phyloP scores from a whole-genome alignment of 2,888 invertebrate species.

The Octodonta nipae region DNA sequence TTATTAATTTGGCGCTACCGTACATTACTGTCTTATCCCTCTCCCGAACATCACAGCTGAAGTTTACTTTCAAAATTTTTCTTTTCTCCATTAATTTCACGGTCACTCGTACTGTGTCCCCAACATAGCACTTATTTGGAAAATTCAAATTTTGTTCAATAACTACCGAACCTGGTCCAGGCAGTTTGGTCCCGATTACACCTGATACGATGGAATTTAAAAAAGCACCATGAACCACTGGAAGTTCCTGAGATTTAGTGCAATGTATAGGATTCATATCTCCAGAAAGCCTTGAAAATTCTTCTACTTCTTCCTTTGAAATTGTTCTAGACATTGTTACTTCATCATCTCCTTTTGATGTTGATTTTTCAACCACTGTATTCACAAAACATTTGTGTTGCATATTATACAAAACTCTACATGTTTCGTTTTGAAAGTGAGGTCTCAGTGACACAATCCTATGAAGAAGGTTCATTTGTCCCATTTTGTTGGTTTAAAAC shows the following conservation, averaged over 20 bases:
- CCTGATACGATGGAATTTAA: slow-evolving; percentile 72
- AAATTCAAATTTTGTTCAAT: slow-evolving; percentile 63
- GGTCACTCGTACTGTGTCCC: slow-evolving; percentile 53
- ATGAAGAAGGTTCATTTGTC: not conserved
- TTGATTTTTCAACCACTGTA: no score
- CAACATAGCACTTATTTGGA: slow-evolving; percentile 66
- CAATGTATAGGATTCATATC: slow-evolving; percentile 70
- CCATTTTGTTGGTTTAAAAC: no score
- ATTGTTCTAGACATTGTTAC: slow-evolving; percentile 36
- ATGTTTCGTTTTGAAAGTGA: no score
- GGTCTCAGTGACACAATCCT: no score
- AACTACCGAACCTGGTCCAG: slow-evolving; percentile 68
- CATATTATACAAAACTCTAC: no score
- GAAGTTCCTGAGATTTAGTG: slow-evolving; percentile 39
- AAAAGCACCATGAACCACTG: slow-evolving; percentile 71
- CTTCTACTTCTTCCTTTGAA: slow-evolving; percentile 56
- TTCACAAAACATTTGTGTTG: no score
- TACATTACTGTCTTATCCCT: slow-evolving; percentile 61
- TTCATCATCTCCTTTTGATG: no score
- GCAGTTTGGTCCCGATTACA: slow-evolving; percentile 67
- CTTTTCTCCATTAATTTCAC: slow-evolving; percentile 56
- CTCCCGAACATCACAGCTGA: slow-evolving; percentile 56
- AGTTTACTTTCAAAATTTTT: slow-evolving; percentile 62
- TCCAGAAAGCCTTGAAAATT: slow-evolving; percentile 60
- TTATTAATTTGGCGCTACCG: slow-evolving; percentile 65